Evolutionary conservation across 1,140 invertebrate species (phyloP), one percentile per base, ranked within the genome.

Genomic region (Steinernema khuongi): DNA sequence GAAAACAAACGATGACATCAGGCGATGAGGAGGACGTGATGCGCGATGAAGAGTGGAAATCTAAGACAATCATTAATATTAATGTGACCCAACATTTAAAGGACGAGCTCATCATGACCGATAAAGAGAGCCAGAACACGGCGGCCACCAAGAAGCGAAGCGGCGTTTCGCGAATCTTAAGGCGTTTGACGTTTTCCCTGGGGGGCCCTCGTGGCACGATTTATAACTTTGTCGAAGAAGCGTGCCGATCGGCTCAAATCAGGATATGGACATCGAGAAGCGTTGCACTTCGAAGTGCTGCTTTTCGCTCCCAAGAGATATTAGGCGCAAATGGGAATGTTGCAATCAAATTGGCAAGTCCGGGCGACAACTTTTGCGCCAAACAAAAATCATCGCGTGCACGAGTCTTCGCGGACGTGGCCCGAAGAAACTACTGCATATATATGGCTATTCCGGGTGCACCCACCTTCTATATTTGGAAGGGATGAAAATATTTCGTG

Each of bases 241-340:
- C 50, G 50, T 60, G 50, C 50, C 7, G 19, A 60, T 60, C 50
- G 50, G 36, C 36, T n/a, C 7, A 60, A 60, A 60, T 60, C 50
- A 14, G 50, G n/a, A 60, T 60, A 26, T 26, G 50, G 50, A 60
- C 4, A 17, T 60, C 50, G 50, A 41, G n/a, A 41, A 7, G 36
- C 36, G n/a, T n/a, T 41, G 7, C 36, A 7, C 36, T 41, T 11
- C 7, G 7, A 41, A 60, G 11, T 60, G 14, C 2, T 22, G n/a
- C 50, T 2, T 17, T 22, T 22, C 14, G 7, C 22, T 26, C 50
- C 50, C 50, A 14, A 22, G 50, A 60, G 50, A 60, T 26, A 60
- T 60, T 60, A 60, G 50, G 50, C 50, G 50, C 50, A 60, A 60
- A 60, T 60, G 50, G 50, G 19, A 22, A 60, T 60, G 50, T 60